These are phyloP conservation scores for Drosophila helvetica DNA, from an alignment of 2,888 invertebrate species.

Conservation along the genomic window DNA sequence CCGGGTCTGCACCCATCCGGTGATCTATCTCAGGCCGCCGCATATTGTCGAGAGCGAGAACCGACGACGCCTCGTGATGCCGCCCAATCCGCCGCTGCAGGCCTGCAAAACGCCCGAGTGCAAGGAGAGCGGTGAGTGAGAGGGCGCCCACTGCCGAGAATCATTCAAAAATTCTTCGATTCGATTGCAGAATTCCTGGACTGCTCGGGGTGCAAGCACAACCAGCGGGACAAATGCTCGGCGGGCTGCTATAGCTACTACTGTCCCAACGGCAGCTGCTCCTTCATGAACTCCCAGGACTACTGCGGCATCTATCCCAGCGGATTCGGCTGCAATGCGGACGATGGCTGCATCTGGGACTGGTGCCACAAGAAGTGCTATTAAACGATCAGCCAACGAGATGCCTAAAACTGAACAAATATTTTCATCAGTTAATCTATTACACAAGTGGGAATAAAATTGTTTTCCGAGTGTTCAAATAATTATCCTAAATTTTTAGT, in stretches of 20 bases:
- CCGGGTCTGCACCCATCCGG: slow-evolving; percentile 55
- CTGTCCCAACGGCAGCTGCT: slow-evolving; percentile 64
- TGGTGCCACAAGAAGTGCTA: slow-evolving; percentile 67
- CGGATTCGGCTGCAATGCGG: slow-evolving; percentile 63
- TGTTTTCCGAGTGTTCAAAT: too few species aligned
- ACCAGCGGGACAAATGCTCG: slow-evolving; percentile 65
- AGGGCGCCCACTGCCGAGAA: too few species aligned
- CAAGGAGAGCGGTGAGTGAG: slow-evolving; percentile 49
- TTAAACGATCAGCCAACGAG: not conserved
- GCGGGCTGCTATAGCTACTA: slow-evolving; percentile 67
- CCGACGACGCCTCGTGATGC: slow-evolving; percentile 68
- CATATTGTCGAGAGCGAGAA: slow-evolving; percentile 43
- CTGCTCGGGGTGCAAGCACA: slow-evolving; percentile 71
- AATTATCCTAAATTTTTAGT: too few species aligned
- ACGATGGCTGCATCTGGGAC: slow-evolving; percentile 73
- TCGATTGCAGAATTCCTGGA: slow-evolving; percentile 55
- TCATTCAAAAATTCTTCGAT: too few species aligned
- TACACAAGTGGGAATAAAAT: too few species aligned
- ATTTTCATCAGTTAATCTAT: too few species aligned
- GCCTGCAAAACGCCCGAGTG: slow-evolving; percentile 62
- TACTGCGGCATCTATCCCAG: slow-evolving; percentile 70
- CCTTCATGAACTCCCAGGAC: slow-evolving; percentile 55
- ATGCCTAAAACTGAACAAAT: too few species aligned
- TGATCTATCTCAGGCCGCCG: slow-evolving; percentile 68
- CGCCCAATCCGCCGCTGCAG: slow-evolving; percentile 69